Evolutionary conservation across 2,797 vertebrate genomes (phyloP), one percentile per base, ranked within the genome.

Genomic region (Xiphophorus birchmanni): DNA sequence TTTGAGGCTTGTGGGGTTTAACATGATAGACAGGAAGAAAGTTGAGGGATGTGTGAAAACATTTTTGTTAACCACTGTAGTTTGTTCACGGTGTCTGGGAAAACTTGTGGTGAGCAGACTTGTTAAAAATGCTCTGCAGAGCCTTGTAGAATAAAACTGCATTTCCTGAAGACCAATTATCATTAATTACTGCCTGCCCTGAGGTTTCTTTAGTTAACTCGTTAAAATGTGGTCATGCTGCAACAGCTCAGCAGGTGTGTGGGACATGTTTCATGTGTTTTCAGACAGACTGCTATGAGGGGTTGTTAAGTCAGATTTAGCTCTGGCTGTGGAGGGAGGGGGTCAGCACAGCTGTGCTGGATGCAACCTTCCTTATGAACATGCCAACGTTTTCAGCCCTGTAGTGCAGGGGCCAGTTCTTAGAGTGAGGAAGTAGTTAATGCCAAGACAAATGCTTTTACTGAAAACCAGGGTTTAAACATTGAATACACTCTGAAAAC

Each of bases 101-200:
- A n/a, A 15, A 45, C 69, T 45, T 45, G 23, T 45, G 40, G 69
- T n/a, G 26, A 72, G 26, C 23, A 45, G 69, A 45, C 40, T 44
- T 44, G 40, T 72, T 71, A 72, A 44, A 72, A n/a, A 45, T 72
- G 11, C 42, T 73, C 18, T 45, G 42, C n/a, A 60, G 50, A 45
- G 77, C 47, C 69, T 72, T 69, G 37, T 40, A 45, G 79, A 74
- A 48, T 67, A 60, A 58, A 7, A 65, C 54, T 11, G 72, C 52
- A 58, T 63, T 29, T 72, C 42, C 69, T 72, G 77, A 37, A 84
- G 83, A 81, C 76, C 82, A 85, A 83, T 83, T 91, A 87, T 89
- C 80, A 93, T 94, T 89, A 90, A 81, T 60, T 90, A 58, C 89
- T 88, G 58, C 87, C 90, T 84, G 87, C 86, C 92, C 80, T 86